phyloP scores from a whole-genome alignment of 2,888 invertebrate genomes.

The Noctua janthina region DNA sequence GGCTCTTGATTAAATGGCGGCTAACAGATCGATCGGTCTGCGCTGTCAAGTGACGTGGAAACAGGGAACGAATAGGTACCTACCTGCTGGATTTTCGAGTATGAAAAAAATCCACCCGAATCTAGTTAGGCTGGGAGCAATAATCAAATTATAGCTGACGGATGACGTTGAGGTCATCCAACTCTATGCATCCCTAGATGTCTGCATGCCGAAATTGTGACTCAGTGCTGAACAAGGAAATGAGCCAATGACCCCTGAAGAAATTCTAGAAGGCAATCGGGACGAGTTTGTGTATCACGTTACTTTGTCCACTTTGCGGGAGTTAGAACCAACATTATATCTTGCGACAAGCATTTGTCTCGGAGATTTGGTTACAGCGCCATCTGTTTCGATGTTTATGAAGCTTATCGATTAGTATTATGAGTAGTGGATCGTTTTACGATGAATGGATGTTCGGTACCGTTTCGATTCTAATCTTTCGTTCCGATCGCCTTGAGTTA shows the following conservation, averaged over 20 bases:
- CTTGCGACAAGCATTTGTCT: constrained; percentile 47
- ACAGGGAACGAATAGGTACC: neutral
- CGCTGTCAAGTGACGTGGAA: constrained; percentile 3
- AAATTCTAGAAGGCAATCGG: constrained; percentile 53
- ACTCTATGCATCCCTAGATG: constrained; percentile 8
- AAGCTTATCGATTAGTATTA: constrained; percentile 41
- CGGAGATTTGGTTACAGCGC: constrained; percentile 52
- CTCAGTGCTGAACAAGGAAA: constrained; percentile 38
- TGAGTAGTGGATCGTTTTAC: constrained; percentile 22
- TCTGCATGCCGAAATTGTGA: constrained; percentile 50
- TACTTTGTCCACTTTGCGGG: constrained; percentile 50
- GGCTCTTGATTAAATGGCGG: constrained; percentile 32
- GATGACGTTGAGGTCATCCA: neutral
- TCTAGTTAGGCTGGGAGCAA: neutral
- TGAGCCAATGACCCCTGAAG: constrained; percentile 50
- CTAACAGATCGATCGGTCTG: constrained; percentile 23
- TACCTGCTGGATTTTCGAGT: neutral
- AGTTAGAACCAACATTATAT: constrained; percentile 46
- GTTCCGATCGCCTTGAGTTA: constrained; percentile 29
- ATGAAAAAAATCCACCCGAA: neutral
- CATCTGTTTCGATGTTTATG: constrained; percentile 48
- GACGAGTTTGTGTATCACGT: constrained; percentile 52
- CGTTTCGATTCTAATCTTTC: constrained; percentile 30
- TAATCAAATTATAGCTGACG: neutral
- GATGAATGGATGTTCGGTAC: constrained; percentile 25